Evolutionary conservation across 2,113 vertebrate genomes (phyloP), one percentile per base, ranked within the genome.

Genomic region (Toxotes jaculatrix): DNA sequence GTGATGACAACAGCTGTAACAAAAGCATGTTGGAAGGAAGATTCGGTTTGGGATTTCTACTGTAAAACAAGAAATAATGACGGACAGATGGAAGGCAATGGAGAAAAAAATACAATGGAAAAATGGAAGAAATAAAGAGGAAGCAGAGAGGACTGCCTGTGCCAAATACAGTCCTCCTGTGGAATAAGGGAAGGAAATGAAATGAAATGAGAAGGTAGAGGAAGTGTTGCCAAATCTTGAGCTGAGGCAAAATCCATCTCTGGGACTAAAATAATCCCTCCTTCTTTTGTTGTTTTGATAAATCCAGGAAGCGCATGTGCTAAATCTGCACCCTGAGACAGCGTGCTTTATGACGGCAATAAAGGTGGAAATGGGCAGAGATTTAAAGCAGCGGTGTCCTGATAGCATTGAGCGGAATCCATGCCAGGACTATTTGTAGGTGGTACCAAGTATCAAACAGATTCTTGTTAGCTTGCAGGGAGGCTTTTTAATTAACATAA

Each of bases 401-500:
- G 86, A 87, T 84, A 78, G 68, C 2, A 7, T 12, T 32, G 71
- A 61, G 75, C 34, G 23, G 70, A 87, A 84, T 56, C 49, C 19
- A 57, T 77, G 89, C 92, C 93, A 93, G 89, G 78, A 90, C 80
- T 86, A 78, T 90, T 90, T 89, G 92, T 88, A 88, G 81, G 80
- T 89, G 85, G 86, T 68, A 79, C 34, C 60, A 53, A 76, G 75
- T 77, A 93, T 91, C 87, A 93, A 90, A 91, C 78, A 84, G 74
- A 82, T 88, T 78, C 49, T 49, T 75, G 78, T 65, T 80, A 49
- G 80, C 88, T 89, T 62, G 55, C 80, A 89, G 86, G 75, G 89
- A 90, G 61, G 72, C 64, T 85, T 84, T 93, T 92, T 88, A 92
- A 94, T 91, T 91, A 88, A 81, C 86, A 89, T 91, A 91, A 93